Percentiles rank a stretch among this genome's conserved stretches.
phyloP scores from a whole-genome alignment of 2,113 vertebrate species.

The Pipra filicauda region DNA sequence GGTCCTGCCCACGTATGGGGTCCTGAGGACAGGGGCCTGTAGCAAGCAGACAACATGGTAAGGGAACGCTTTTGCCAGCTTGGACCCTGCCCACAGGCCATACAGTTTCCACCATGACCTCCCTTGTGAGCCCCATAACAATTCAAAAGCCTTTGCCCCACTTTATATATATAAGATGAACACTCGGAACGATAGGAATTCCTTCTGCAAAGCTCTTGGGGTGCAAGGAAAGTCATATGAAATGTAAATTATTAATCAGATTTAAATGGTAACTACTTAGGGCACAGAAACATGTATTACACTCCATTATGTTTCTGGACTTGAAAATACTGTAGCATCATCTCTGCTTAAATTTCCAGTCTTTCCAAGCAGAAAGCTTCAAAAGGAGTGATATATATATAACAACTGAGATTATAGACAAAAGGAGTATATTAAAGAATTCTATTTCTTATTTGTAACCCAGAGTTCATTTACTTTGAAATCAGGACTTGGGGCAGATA shows the following conservation, averaged over 20 bases:
- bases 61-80: neutral
- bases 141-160: neutral
- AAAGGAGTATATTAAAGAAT: neutral
- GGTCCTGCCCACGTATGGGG: neutral
- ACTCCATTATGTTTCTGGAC: neutral
- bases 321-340: neutral
- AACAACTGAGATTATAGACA: neutral
- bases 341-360: neutral
- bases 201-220: neutral
- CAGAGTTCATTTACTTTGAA: constrained; percentile 12
- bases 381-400: neutral
- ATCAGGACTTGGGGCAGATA: constrained; percentile 36
- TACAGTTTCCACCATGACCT: neutral
- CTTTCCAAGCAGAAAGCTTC: neutral
- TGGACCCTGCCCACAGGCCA: accelerated
- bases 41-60: neutral
- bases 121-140: neutral
- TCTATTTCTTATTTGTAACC: neutral
- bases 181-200: neutral
- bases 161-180: neutral
- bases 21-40: accelerated
- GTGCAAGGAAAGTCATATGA: neutral
- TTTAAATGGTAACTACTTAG: neutral
- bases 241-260: neutral
- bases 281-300: neutral